phyloP scores from a whole-genome alignment of 1,140 invertebrate genomes.

The Bradysia coprophila region DNA sequence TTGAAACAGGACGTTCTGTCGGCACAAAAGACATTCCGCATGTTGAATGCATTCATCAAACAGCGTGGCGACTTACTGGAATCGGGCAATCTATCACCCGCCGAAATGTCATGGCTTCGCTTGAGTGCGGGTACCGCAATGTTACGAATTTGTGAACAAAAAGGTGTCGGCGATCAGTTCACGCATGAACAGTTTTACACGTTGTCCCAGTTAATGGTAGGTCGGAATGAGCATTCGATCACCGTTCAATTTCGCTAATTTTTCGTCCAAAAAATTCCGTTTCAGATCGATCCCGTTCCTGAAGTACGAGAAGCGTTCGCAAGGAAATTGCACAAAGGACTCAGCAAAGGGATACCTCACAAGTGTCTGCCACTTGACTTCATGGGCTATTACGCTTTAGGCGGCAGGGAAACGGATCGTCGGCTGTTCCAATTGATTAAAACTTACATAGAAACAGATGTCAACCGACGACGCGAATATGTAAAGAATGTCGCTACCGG shows the following conservation, averaged over 20 bases:
- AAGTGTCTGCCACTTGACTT: slow-evolving; percentile 88
- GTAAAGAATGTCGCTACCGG: slow-evolving; percentile 56
- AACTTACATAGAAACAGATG: slow-evolving; percentile 38
- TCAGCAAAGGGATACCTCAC: slow-evolving; percentile 57
- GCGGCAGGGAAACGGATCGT: slow-evolving; percentile 64
- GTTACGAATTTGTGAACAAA: slow-evolving; percentile 91
- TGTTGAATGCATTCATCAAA: slow-evolving; percentile 75
- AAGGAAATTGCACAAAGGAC: slow-evolving; percentile 79
- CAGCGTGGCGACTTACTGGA: slow-evolving; percentile 68
- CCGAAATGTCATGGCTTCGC: slow-evolving; percentile 85
- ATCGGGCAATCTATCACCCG: slow-evolving; percentile 50
- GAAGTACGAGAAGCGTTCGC: slow-evolving; percentile 84
- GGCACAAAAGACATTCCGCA: slow-evolving; percentile 84
- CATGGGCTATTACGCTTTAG: slow-evolving; percentile 87
- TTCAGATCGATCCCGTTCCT: slow-evolving; percentile 58
- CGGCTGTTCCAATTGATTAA: slow-evolving; percentile 17
- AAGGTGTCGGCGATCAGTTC: slow-evolving; percentile 86
- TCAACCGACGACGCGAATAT: slow-evolving; percentile 78
- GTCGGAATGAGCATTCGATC: too few species aligned
- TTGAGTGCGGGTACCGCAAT: slow-evolving; percentile 84
- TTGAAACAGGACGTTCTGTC: slow-evolving; percentile 74
- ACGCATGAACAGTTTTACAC: slow-evolving; percentile 89
- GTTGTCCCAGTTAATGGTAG: slow-evolving; percentile 70
- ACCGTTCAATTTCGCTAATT: too few species aligned
- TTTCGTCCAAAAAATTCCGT: slow-evolving; percentile 4